Evolutionary conservation across 2,797 vertebrate species (phyloP), one percentile per base, ranked within the genome.

Genomic region (Gymnothorax reevesii): DNA sequence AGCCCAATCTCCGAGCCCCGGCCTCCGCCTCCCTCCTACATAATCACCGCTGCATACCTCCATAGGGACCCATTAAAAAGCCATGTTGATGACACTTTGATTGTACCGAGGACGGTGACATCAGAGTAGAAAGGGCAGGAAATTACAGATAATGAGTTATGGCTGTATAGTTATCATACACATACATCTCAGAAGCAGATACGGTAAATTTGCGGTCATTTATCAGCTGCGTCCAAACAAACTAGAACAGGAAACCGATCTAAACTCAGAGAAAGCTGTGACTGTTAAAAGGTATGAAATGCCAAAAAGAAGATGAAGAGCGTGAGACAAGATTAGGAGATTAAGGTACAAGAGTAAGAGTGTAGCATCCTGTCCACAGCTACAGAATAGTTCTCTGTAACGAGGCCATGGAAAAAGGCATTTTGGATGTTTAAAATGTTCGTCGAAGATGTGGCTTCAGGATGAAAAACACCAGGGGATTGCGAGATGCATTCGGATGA

Each of bases 71-170:
- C 84, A 85, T 89, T 90, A 84, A 84, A 89, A 42, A 87, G 87
- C 87, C 83, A 84, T 42, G 84, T 86, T 82, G 86, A 83, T 88
- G 89, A 85, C 87, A 86, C 84, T 89, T 89, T 85, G 86, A 88
- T 87, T 64, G 82, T 60, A 52, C 82, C 12, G 55, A 10, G 22
- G 17, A 86, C 85, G 89, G 86, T 80, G 86, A 54, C 88, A 87
- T 84, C 89, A 88, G 88, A 82, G 69, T 82, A 82, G 88, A 57
- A 75, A 73, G 80, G 79, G 52, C 27, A 86, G 33, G 84, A 88
- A 90, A 66, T 22, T 42, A 42, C 33, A 2, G 33, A 42, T 42
- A 42, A 22, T n/a, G 62, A 66, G 62, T n/a, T 66, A 84, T 75
- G 85, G 42, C 73, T 12, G 57, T 85, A 64, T 83, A 88, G 87